These are phyloP conservation scores for Herpetotheres cachinnans DNA, from an alignment of 2,113 vertebrate genomes.

Conservation along the genomic window DNA sequence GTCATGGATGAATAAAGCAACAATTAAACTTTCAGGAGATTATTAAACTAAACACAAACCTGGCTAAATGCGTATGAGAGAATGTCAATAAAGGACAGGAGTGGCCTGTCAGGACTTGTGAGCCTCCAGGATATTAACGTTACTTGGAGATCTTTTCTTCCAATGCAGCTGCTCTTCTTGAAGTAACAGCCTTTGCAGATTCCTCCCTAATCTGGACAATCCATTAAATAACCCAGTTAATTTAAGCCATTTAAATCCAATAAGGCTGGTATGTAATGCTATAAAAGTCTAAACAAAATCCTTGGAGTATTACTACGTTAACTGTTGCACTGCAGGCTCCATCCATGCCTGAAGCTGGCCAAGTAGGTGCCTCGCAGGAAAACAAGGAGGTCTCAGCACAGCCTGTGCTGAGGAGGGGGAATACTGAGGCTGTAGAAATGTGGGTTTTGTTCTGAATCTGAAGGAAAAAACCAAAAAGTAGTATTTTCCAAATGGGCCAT, in stretches of 20 bases:
- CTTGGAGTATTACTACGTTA: constrained; percentile 36
- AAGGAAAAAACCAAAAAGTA: background rate
- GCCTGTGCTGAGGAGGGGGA: background rate
- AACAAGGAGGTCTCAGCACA: background rate
- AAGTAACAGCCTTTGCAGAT: constrained; percentile 43
- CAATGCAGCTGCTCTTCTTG: constrained; percentile 19
- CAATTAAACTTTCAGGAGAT: constrained; percentile 79
- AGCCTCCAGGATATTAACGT: constrained; percentile 46
- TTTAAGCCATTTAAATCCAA: constrained; percentile 70
- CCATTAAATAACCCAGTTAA: constrained; percentile 70
- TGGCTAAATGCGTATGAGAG: background rate
- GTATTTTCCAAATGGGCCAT: background rate
- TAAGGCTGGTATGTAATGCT: constrained; percentile 62
- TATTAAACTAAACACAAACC: constrained; percentile 75
- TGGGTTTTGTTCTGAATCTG: background rate
- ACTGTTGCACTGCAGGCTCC: background rate
- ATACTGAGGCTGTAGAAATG: background rate
- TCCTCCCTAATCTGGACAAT: constrained; percentile 66
- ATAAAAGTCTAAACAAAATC: constrained; percentile 66
- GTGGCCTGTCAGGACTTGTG: constrained; percentile 20
- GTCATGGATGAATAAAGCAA: constrained; percentile 78
- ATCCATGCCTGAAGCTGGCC: fast-evolving
- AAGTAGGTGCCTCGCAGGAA: fast-evolving
- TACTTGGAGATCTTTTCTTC: constrained; percentile 1
- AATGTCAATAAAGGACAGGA: constrained; percentile 31